Evolutionary conservation across 2,113 vertebrate genomes (phyloP), one percentile per base, ranked within the genome.

Genomic region (Cinclus mexicanus): DNA sequence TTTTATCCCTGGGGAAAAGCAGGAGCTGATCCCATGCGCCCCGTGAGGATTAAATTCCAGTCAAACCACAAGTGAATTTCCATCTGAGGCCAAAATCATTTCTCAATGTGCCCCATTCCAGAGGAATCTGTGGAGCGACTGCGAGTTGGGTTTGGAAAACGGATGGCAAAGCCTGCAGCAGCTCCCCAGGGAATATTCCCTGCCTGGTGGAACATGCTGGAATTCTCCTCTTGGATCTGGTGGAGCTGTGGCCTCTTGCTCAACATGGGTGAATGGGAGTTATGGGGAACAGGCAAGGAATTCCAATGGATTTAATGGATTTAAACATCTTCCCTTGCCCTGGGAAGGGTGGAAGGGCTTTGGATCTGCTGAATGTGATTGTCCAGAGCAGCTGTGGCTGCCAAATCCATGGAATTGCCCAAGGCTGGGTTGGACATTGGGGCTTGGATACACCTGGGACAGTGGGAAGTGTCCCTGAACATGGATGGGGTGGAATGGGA

Each of bases 261-360:
- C 33, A 52, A 0, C 26, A 2, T 0, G 0, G 15, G 15, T 0
- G 1, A 25, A 12, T 0, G 4, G 57, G 24, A 60, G 13, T 1
- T 37, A 24, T 20, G n/a, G 31, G 74, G 9, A 25, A 14, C 2
- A 35, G 41, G 7, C 2, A 39, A 74, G 23, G 69, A 63, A 75
- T 71, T 63, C 21, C 0, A 1, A 6, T 6, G 50, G 61, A 68
- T 16, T 8, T n/a, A 3, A 49, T 4, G 49, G 31, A 37, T 37
- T 86, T 22, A 25, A 72, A 52, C 0, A 2, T 37, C 41, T 70
- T 41, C 44, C n/a, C 9, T 41, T 0, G 1, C 2, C 21, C 5
- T 25, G 28, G 44, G 71, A 57, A 46, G 22, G 23, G 28, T 4
- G 33, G 49, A n/a, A 55, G 7, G 44, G 39, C 31, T 83, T 18